Base-by-base conservation (phyloP, 2,113 vertebrate genomes). In the Merops nubicus region DNA sequence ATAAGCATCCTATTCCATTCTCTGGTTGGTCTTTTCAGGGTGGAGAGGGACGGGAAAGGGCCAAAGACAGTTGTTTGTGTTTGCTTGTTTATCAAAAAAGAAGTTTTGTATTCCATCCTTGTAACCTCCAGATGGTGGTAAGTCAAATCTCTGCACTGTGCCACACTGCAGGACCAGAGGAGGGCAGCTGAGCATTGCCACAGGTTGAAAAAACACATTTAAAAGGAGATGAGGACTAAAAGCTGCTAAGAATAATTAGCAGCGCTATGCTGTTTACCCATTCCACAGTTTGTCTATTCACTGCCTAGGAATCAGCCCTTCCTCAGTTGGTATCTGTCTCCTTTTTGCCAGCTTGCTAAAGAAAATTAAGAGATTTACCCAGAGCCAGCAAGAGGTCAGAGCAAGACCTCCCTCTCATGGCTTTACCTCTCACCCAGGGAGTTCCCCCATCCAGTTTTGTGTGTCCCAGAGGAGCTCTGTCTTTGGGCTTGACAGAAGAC, bases 221-320 rank as follows among this genome's bases (percentile, higher is more conserved):
- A 90, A 77, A 94, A 91, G 65, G 84, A 91, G 67, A 50, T 38
- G 31, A 79, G n/a, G 73, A 86, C 73, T 94, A 40, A 94, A 76
- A 95, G 29, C 47, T 62, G n/a, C 26, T 50, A 51, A 40, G 47
- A 83, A 86, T 70, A 90, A 60, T 83, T 62, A 70, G 15, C 38
- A n/a, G 16, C 23, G 12, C 48, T 62, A 1, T 29, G 12, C 47
- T 89, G 48, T 92, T 93, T 64, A 73, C 29, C 29, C 25, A 22
- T 77, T 83, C 34, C 54, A 67, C 45, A 36, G 38, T 15, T 88
- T 56, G 29, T 12, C 83, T 38, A 29, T 50, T 91, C 63, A 16
- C 56, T 91, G 28, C 70, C 26, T 56, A 51, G 38, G 47, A 72
- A 64, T 80, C 33, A 65, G 40, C 11, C 25, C 51, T 78, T 85